A percentile compares a stretch with the other conserved stretches of the same genome.
Conservation (phyloP, 2,113 vertebrate genomes). For the Microtus montanus region DNA sequence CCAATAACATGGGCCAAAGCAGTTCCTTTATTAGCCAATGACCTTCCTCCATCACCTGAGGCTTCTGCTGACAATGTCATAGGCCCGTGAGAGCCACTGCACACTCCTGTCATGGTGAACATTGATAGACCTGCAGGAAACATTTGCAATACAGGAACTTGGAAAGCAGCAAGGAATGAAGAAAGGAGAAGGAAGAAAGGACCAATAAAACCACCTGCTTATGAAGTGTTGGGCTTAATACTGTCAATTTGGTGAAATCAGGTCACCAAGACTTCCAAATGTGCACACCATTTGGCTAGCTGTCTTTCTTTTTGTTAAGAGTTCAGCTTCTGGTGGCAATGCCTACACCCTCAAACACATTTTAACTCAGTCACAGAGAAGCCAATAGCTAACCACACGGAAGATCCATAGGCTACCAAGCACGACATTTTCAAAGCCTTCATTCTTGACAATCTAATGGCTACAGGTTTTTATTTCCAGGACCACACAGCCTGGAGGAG, state of each 20-base stretch:
- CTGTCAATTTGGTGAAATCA: not conserved
- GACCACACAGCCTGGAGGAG: not conserved
- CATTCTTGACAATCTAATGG: too few species aligned
- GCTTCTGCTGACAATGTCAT: not conserved
- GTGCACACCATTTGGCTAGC: not conserved
- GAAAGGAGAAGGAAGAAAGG: not conserved
- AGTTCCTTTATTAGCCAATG: too few species aligned
- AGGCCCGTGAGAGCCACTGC: not conserved
- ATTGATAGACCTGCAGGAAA: not conserved
- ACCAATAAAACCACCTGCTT: not conserved
- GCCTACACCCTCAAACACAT: not conserved
- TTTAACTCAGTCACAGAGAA: not conserved
- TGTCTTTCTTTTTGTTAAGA: not conserved
- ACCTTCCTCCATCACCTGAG: too few species aligned
- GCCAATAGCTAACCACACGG: not conserved
- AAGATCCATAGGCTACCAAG: not conserved
- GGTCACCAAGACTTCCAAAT: not conserved
- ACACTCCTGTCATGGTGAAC: not conserved
- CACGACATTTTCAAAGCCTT: not conserved
- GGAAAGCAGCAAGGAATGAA: not conserved
- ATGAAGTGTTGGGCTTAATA: not conserved
- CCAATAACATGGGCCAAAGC: too few species aligned
- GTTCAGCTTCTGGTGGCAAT: not conserved
- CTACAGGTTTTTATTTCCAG: not conserved
- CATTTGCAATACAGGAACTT: not conserved